These are phyloP conservation scores for Phainopepla nitens DNA, from an alignment of 2,113 vertebrate species.

Conservation along the genomic window DNA sequence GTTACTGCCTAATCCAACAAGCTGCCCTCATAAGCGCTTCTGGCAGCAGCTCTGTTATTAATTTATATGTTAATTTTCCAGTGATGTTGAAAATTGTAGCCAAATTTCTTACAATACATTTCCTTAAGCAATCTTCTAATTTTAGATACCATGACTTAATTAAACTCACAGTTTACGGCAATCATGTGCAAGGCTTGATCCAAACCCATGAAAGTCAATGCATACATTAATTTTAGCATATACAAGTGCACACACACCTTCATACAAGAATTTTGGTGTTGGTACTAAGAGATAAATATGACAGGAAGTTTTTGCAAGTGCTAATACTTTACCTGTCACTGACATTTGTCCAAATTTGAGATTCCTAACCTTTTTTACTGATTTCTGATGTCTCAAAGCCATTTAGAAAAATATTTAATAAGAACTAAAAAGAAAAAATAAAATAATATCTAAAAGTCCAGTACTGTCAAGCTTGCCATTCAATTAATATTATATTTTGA, in stretches of 20 bases:
- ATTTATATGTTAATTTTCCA: constrained; percentile 58
- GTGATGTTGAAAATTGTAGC: constrained; percentile 18
- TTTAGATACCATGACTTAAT: constrained; percentile 15
- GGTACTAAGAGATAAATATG: neutral
- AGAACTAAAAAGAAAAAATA: neutral
- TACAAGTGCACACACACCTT: neutral
- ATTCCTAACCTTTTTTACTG: neutral
- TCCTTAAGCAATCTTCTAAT: constrained; percentile 15
- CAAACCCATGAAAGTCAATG: neutral
- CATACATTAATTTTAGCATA: neutral
- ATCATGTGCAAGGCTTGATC: neutral
- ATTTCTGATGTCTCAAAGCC: neutral
- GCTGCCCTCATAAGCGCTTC: neutral
- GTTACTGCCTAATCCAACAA: constrained; percentile 31
- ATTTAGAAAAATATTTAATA: neutral
- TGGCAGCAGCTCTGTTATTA: constrained; percentile 37
- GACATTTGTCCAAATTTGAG: neutral
- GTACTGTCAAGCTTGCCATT: neutral
- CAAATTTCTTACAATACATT: constrained; percentile 27
- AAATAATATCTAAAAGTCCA: neutral
- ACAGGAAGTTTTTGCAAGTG: neutral
- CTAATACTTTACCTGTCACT: neutral
- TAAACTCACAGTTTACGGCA: neutral
- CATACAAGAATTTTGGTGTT: neutral
- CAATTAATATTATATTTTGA: neutral